Evolutionary conservation across 2,888 invertebrate genomes (phyloP).

Genomic region (Eudasyphora cyanicolor): DNA sequence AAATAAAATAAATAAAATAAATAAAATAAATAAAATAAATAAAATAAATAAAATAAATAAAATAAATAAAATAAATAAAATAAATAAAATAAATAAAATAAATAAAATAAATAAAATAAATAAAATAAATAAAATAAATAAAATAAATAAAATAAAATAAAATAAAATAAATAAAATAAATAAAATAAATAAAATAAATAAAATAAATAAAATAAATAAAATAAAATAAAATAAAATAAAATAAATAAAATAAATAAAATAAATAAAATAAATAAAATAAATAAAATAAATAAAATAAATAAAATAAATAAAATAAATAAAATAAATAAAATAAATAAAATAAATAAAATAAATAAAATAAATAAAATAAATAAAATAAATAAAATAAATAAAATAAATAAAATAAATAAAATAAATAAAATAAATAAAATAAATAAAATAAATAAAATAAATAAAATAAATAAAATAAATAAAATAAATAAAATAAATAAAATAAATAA

Average conservation of each 20-base stretch:
- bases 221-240: not conserved
- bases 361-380: slow-evolving; percentile 1
- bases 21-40: not conserved
- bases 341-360: not conserved
- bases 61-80: no score
- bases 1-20: not conserved
- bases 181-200: not conserved
- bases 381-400: slow-evolving; percentile 1
- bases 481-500: no score
- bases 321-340: not conserved
- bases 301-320: not conserved
- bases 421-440: no score
- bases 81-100: no score
- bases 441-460: no score
- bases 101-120: no score
- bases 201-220: not conserved
- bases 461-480: no score
- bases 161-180: not conserved
- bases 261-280: not conserved
- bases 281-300: not conserved
- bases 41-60: no score
- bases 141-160: not conserved
- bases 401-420: not conserved
- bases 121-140: not conserved
- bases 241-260: not conserved